phyloP scores from a whole-genome alignment of 2,888 invertebrate genomes.

The Caenorhabditis drosophilae region DNA sequence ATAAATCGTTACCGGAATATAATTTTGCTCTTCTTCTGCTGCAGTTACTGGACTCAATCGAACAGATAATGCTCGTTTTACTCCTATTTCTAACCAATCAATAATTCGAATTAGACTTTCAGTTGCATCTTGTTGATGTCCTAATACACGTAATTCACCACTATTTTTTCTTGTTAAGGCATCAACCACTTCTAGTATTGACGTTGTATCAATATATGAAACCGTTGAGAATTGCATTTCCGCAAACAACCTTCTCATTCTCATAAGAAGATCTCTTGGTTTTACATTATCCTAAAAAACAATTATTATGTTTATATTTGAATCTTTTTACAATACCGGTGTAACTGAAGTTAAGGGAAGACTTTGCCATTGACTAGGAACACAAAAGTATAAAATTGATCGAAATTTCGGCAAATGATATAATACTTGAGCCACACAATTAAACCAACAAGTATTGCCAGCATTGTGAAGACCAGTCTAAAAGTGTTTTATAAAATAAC shows the following conservation, averaged over 20 bases:
- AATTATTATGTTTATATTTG: too few relatives aligned
- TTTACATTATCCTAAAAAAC: not conserved
- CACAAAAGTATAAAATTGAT: conserved; percentile 8
- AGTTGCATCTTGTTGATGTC: conserved; percentile 36
- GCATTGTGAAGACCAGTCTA: conserved; percentile 37
- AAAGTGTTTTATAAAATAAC: not conserved
- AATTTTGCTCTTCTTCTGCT: not conserved
- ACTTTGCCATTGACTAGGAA: too few relatives aligned
- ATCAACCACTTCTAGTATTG: conserved; percentile 8
- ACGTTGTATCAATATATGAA: conserved; percentile 12
- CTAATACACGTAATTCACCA: conserved; percentile 6
- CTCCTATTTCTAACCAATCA: conserved; percentile 22
- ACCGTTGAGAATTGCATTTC: conserved; percentile 23
- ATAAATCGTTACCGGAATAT: not conserved
- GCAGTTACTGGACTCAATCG: not conserved
- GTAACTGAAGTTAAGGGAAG: too few relatives aligned
- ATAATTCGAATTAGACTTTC: conserved; percentile 27
- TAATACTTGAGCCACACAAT: conserved; percentile 32
- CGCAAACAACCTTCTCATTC: conserved; percentile 21
- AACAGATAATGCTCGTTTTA: conserved; percentile 7
- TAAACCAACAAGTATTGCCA: conserved; percentile 52
- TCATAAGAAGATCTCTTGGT: conserved; percentile 10
- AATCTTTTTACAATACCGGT: too few relatives aligned
- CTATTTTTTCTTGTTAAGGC: not conserved
- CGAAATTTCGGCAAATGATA: conserved; percentile 21